Evolutionary conservation across 1,140 invertebrate genomes (phyloP), one percentile per base, ranked within the genome.

Genomic region (Polyergus mexicanus): DNA sequence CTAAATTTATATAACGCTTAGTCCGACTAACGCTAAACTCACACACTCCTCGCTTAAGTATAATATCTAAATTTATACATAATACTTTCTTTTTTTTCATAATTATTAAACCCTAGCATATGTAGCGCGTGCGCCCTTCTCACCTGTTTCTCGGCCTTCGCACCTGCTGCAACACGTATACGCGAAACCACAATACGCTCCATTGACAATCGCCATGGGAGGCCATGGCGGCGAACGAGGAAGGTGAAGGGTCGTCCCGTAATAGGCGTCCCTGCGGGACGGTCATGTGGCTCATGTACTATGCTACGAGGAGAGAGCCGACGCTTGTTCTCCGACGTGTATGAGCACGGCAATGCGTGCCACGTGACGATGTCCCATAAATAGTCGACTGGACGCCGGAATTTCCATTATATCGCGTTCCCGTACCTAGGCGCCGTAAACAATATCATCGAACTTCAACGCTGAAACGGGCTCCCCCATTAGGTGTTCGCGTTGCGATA

Each of bases 341-440:
- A 51, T 51, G 47, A 10, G 41, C 41, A 44, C 54, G 68, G 63
- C 75, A 56, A 71, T 86, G 86, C 69, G 44, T 77, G 78, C 78
- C 86, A 89, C 84, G 87, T 91, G 86, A 90, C 86, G 90, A 76
- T 87, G 80, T 78, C 90, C 91, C 91, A 92, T 92, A 92, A 92
- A 92, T 92, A 92, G 85, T 88, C 72, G 85, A 68, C 51, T 32
- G 89, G 90, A 90, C 88, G 84, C 63, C 76, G 92, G 92, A 92
- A 92, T 92, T 92, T 92, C 92, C 90, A 92, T 92, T 92, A 92
- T 87, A 92, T 86, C 84, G 90, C 87, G 84, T 90, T 89, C 90
- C 90, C 80, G 75, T 88, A 87, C 88, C 84, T 90, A 86, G 84
- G 60, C 80, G 84, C 91, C 91, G 91, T 92, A 92, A 92, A 92